Evolutionary conservation across 2,888 invertebrate species (phyloP).

Genomic region (Drosophila testacea): DNA sequence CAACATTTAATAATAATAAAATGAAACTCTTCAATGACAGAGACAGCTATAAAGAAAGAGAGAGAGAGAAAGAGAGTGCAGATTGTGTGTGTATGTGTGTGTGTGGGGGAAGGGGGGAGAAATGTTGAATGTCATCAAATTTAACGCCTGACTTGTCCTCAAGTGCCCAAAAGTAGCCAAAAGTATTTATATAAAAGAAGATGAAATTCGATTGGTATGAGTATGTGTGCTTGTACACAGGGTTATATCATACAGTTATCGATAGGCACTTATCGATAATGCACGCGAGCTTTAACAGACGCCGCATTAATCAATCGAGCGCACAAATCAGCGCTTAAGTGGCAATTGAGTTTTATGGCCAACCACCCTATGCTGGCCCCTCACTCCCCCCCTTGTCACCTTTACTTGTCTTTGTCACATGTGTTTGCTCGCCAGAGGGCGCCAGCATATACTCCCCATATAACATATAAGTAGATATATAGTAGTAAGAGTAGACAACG

Average conservation of each 20-base stretch:
- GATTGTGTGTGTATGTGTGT: not conserved
- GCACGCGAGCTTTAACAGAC: constrained; percentile 9
- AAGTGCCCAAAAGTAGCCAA: constrained; percentile 54
- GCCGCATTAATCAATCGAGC: constrained; percentile 63
- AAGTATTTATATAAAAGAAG: constrained; percentile 18
- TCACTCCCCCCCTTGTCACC: too few species aligned
- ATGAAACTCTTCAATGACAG: constrained; percentile 33
- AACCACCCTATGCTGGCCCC: not conserved
- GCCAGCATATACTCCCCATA: constrained; percentile 20
- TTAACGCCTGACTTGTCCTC: constrained; percentile 66
- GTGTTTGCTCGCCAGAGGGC: constrained; percentile 36
- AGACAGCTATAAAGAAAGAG: not conserved
- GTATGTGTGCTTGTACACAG: not conserved
- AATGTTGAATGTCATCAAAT: constrained; percentile 71
- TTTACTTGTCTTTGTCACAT: not conserved
- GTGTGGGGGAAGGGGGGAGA: constrained; percentile 31
- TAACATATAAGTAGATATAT: not conserved
- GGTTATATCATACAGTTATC: constrained; percentile 36
- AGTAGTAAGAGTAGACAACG: constrained; percentile 28
- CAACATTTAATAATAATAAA: constrained; percentile 54
- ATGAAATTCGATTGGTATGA: constrained; percentile 10
- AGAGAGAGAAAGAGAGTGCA: not conserved
- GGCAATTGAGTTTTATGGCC: constrained; percentile 67
- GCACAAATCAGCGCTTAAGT: constrained; percentile 71
- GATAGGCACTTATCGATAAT: constrained; percentile 56